Evolutionary conservation across 2,888 invertebrate species (phyloP), one percentile per base, ranked within the genome.

Genomic region (Mellilla xanthometata): DNA sequence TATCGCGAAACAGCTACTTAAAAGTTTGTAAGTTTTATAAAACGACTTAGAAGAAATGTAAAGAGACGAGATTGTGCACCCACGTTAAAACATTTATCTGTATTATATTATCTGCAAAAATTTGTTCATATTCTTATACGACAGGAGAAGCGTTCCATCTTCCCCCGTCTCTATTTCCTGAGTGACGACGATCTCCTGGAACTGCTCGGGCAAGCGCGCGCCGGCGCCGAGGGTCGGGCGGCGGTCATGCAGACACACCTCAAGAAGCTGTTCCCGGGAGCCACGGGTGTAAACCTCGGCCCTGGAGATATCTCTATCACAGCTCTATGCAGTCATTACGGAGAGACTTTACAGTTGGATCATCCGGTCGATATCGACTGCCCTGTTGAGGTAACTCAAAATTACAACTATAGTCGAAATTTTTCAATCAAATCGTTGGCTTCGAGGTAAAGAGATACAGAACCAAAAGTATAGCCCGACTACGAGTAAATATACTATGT

Each of bases 151-250:
- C 92, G 99, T 27, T 94, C 95, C 0, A 92, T 94, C 34, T 99
- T 99, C 84, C 98, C 99, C 4, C 91, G 99, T 47, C 95, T 99
- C 63, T 97, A 99, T 75, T 99, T 99, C 76, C 91, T 99, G 53
- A 98, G 98, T 48, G 99, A 99, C 72, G 99, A 99, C 69, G 99
- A 99, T 81, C 90, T 99, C 40, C 85, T 99, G 44, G 99, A 99
- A 89, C 93, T 99, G 50, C 91, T 99, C 7, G 98, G 98, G 0
- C 98, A 98, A 83, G 95, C 97, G 0, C 94, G 96, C 0, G 97
- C 97, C 62, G 90, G 88, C 4, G 81, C 88, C 8, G 84, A 81
- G 10, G 88, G 88, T 0, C 70, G 83, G 8, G 95, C 96, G 49
- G 92, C 92, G 33, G 95, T 98, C 2, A 96, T 99, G 76, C 97